Base-by-base conservation (phyloP, 2,888 invertebrate genomes). In the Agonum fuliginosum region DNA sequence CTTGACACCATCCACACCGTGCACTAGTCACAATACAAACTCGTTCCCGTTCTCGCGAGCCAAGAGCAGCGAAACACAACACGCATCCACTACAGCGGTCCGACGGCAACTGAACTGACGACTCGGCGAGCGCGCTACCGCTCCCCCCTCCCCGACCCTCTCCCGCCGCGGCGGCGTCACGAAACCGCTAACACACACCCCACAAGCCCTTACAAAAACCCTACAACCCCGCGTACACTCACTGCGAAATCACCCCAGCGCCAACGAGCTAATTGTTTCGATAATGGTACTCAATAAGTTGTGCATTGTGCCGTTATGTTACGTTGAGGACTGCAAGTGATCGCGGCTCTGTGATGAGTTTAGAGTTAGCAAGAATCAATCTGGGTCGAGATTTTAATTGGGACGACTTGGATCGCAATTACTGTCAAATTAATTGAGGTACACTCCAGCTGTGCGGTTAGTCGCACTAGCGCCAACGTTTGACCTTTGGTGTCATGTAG, bases 101-200 rank as follows among this genome's bases (percentile, higher is more conserved):
- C 83, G 83, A 81, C 82, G 84, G 81, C 84, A 83, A 86, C 86
- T 86, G 85, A 83, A 86, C 86, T 86, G 85, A 81, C 82, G 79
- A 79, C 79, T 80, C 54, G 79, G 51, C 77, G 43, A 30, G 58
- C 14, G 27, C 6, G 17, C 58, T 22, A 27, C 62, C 48, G 65
- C 58, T 19, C 30, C 20, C 54, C 51, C 24, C 74, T 34, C 24
- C 19, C 14, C 20, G 20, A 20, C 67, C 20, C 41, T 78, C 74
- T 76, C 80, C 73, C 79, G 81, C 82, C 81, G 79, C 82, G 80
- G 79, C 82, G 81, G 82, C 80, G 76, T 78, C 80, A 79, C 81
- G 80, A 84, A 86, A 86, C 86, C 87, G 84, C 86, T 85, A 86
- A 86, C 86, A 86, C 84, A 83, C 82, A 85, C 85, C 85, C 84